Base-by-base conservation (phyloP, 2,113 vertebrate genomes). In the Orthonyx spaldingii region DNA sequence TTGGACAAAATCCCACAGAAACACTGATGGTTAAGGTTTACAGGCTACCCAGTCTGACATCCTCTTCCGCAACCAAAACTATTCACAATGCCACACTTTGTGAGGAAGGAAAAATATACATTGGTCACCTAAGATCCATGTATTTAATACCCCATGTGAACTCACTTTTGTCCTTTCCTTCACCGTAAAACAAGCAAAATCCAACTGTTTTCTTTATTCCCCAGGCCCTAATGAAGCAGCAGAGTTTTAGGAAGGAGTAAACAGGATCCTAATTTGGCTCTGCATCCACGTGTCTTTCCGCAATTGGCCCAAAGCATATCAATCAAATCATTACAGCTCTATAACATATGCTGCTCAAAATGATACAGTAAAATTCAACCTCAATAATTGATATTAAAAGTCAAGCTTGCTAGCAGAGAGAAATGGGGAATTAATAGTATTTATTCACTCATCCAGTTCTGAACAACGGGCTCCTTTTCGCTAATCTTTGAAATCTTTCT, bases 301-400 rank as follows among this genome's bases (percentile, higher is more conserved):
- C 55, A 91, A 47, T 10, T 14, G 3, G 44, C 7, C 8, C 66
- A 80, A 74, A 85, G 52, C 53, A 75, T 18, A 95, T 57, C 70
- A 60, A 65, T 57, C 37, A 63, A 66, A 94, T 92, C 44, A 76
- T 44, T 84, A 87, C 22, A 75, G 63, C 6, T 74, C 39, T 52
- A 7, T 28, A 61, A 83, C 71, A 55, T 49, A 72, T 3, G 10
- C 41, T 55, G 57, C 75, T 78, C 23, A 4, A 96, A 95, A 95
- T 5, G 27, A 90, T 42, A 68, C 50, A 61, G 63, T 52, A 55
- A 94, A 52, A 93, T 88, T 69, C 64, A 93, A 52, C 77, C 70
- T 72, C 82, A 90, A 33, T 83, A 97, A 92, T 1, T 79, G 65
- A 92, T 80, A 82, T 53, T 68, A 94, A 91, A 94, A 86, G 47